Conservation (phyloP, 2,797 vertebrate species). For the Ctenopoma kingsleyae region DNA sequence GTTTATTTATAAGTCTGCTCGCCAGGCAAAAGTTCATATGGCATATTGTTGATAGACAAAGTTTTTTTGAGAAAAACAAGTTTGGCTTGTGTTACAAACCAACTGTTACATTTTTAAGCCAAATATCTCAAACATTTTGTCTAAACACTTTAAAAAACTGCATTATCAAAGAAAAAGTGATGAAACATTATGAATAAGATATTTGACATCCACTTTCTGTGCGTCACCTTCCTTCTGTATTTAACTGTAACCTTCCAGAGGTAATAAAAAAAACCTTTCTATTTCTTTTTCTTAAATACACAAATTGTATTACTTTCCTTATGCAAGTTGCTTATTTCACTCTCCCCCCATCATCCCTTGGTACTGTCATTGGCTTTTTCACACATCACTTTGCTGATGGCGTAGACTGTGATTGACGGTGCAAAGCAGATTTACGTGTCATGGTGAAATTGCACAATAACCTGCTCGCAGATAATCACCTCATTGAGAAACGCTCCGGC, state of each 20-base stretch:
- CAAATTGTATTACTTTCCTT: background rate
- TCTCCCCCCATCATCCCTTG: slow-evolving; percentile 23
- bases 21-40: background rate
- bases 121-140: background rate
- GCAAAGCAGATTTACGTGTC: slow-evolving; percentile 69
- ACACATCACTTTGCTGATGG: slow-evolving; percentile 49
- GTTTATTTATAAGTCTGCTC: background rate
- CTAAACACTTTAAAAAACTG: background rate
- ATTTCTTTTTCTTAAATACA: background rate
- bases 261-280: no score
- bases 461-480: slow-evolving; percentile 79
- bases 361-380: slow-evolving; percentile 37
- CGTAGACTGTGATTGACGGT: slow-evolving; percentile 57
- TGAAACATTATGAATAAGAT: no score
- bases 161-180: background rate
- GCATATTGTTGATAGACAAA: background rate
- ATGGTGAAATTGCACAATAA: slow-evolving; percentile 78
- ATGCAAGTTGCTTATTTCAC: slow-evolving; percentile 1
- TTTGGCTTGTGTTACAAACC: background rate
- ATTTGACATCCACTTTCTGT: no score
- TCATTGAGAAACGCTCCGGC: slow-evolving; percentile 80
- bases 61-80: background rate
- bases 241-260: no score
- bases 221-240: background rate
- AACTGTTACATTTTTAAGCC: background rate